Conservation (phyloP, 2,888 invertebrate species). For the Galeruca laticollis region DNA sequence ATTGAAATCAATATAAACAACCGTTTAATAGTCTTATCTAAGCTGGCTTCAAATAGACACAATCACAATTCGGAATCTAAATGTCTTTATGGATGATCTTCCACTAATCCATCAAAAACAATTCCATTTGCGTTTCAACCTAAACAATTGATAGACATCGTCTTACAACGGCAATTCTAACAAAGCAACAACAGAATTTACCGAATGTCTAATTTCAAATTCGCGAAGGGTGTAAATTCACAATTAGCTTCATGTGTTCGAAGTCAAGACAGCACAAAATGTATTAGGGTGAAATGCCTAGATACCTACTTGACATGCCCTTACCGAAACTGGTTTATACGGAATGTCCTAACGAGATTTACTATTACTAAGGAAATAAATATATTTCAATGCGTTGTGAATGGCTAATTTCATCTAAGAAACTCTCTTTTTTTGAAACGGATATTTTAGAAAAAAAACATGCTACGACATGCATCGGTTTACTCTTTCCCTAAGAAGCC, state of each 20-base stretch:
- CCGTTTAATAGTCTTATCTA: too few species aligned
- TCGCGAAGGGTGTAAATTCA: constrained; percentile 31
- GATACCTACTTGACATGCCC: constrained; percentile 42
- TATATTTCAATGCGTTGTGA: too few species aligned
- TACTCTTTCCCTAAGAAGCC: too few species aligned
- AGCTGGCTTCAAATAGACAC: too few species aligned
- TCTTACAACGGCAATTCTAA: constrained; percentile 18
- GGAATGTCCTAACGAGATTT: constrained; percentile 11
- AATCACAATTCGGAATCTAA: too few species aligned
- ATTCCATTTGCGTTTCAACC: neutral
- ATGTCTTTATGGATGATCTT: neutral
- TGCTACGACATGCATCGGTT: too few species aligned
- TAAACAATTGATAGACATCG: constrained; percentile 9
- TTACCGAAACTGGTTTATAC: constrained; percentile 21
- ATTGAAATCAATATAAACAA: too few species aligned
- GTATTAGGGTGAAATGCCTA: constrained; percentile 33
- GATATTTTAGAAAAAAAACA: too few species aligned
- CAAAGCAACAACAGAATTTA: constrained; percentile 26
- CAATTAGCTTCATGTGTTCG: constrained; percentile 42
- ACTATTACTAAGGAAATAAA: neutral
- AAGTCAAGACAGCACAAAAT: constrained; percentile 42
- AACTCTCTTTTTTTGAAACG: too few species aligned
- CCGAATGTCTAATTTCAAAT: constrained; percentile 18
- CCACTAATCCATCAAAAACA: neutral
- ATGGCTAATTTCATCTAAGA: too few species aligned